Percentiles rank a stretch among this genome's conserved stretches.
These are phyloP conservation scores for Drosophila borborema DNA, from an alignment of 2,888 invertebrate species.

Conservation along the genomic window DNA sequence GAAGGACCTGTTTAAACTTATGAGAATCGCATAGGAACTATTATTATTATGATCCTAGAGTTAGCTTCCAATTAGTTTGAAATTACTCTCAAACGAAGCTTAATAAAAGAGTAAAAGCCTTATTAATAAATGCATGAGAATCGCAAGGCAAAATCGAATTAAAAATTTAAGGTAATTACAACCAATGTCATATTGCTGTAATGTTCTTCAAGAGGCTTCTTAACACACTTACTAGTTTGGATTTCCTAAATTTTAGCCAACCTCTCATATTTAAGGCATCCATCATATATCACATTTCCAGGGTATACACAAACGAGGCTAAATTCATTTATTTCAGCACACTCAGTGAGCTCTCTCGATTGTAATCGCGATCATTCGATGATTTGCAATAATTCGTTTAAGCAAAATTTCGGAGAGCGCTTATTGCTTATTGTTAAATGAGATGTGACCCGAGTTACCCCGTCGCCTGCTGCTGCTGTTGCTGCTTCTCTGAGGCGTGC, in stretches of 20 bases:
- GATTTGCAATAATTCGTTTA: conserved; percentile 52
- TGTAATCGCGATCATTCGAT: conserved; percentile 44
- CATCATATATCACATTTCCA: conserved; percentile 8
- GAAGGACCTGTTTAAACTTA: no score
- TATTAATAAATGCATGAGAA: no score
- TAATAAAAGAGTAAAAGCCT: no score
- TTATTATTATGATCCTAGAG: no score
- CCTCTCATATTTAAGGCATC: no score
- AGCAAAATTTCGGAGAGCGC: conserved; percentile 39
- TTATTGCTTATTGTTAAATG: conserved; percentile 16
- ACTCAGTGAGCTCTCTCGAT: conserved; percentile 35
- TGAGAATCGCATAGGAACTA: not conserved
- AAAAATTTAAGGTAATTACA: no score
- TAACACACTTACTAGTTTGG: not conserved
- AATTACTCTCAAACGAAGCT: no score
- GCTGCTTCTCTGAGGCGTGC: conserved; percentile 2
- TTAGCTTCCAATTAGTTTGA: no score
- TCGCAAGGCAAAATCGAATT: no score
- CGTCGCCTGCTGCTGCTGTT: not conserved
- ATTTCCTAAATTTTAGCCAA: no score
- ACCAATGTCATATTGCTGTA: no score
- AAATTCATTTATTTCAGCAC: conserved; percentile 14
- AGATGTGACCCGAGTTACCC: conserved; percentile 1
- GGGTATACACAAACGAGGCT: conserved; percentile 34
- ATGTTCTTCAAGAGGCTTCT: no score